Evolutionary conservation across 1,140 invertebrate genomes (phyloP).

Genomic region (Drosophila orosa): DNA sequence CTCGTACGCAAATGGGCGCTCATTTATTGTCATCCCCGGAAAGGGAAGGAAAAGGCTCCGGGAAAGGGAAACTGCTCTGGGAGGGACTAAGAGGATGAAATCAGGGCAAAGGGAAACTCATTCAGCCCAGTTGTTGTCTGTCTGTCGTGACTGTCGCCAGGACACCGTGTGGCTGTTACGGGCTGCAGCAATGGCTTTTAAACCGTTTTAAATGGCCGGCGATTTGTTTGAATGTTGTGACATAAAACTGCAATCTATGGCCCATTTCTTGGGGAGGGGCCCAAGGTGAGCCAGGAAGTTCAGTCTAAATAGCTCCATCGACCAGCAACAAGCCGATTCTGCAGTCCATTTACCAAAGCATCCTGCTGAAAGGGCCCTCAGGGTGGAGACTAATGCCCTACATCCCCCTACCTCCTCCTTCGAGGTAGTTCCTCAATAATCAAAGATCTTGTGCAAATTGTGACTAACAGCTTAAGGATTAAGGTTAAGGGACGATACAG

Average conservation of each 20-base stretch:
- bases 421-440: conserved; percentile 21
- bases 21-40: conserved; percentile 66
- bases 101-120: conserved; percentile 13
- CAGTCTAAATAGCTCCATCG: conserved; percentile 61
- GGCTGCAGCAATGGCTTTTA: conserved; percentile 52
- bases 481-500: conserved; percentile 16
- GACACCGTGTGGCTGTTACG: conserved; percentile 45
- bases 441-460: conserved; percentile 46
- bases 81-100: background rate
- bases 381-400: conserved; percentile 1
- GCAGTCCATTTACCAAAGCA: conserved; percentile 41
- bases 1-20: conserved; percentile 67
- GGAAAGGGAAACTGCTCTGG: conserved; percentile 12
- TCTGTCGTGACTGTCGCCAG: conserved; percentile 12
- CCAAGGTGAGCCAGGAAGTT: conserved; percentile 49
- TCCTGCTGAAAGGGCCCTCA: conserved; percentile 27
- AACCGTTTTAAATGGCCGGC: conserved; percentile 73
- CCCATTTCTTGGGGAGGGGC: conserved; percentile 48
- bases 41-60: conserved; percentile 6
- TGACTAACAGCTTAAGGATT: conserved; percentile 48
- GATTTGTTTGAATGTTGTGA: conserved; percentile 76
- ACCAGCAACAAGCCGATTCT: conserved; percentile 47
- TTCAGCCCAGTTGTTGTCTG: conserved; percentile 31
- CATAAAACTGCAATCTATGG: conserved; percentile 79
- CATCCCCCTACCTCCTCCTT: background rate